Base-by-base conservation (phyloP, 2,888 invertebrate genomes). In the Oligia latruncula region DNA sequence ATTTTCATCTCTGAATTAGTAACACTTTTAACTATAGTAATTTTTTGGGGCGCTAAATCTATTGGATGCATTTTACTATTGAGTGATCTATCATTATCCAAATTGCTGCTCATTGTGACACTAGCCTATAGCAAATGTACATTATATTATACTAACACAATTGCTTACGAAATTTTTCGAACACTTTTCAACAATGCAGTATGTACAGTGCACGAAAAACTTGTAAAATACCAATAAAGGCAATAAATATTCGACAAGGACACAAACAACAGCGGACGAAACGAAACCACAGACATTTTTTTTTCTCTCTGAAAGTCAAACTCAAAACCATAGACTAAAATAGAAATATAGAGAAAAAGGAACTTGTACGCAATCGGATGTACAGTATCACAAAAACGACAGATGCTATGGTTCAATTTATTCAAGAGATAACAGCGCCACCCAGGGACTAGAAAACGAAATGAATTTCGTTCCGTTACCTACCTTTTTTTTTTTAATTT, bases 41-140 rank as follows among this genome's bases (percentile, higher is more conserved):
- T 97, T 92, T 97, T 97, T 92, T 96, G 96, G 87, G 96, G 96
- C 80, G 97, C 97, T 93, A 97, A 96, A 95, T 97, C 97, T 89
- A 97, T 97, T 86, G 97, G 97, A 94, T 97, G 97, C 93, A 97
- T 97, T 95, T 97, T 97, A 87, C 95, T 95, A 90, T 96, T 96
- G 85, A 95, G 92, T 90, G 97, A 97, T 89, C 97, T 97, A 89
- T 97, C 97, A 89, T 97, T 97, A 90, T 97, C 97, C 90, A 95
- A 93, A 94, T 96, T 96, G 89, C 92, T 94, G 90, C 95, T 97
- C 97, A 97, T 97, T 92, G 90, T 95, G 90, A 88, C 71, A 81
- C 71, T 74, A 71, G 46, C 66, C 66, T 80, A 29, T 40, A 71
- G 73, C 66, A 81, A 83, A 55, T n/a, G 70, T 71, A 55, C 80